Percentiles rank a stretch among this genome's conserved stretches.
Conservation (phyloP, 2,797 vertebrate species). For the Bradypodion ventrale region DNA sequence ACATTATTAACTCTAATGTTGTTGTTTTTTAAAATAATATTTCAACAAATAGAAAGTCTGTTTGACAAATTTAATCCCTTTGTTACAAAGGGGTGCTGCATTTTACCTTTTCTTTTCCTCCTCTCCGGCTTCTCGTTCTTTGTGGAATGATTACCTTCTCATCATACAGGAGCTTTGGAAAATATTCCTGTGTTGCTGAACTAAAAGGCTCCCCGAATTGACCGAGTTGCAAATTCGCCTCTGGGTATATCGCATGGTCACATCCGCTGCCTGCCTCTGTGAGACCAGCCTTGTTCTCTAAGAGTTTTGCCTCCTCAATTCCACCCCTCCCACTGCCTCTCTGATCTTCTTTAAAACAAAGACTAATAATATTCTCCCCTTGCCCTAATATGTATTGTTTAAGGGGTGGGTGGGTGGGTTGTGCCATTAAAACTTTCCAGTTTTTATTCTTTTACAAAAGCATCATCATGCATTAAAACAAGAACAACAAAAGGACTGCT, state of each 20-base stretch:
- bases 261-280: neutral
- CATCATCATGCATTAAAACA: neutral
- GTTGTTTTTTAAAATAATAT: too few species aligned
- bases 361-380: neutral
- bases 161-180: neutral
- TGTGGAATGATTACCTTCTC: neutral
- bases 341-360: slow-evolving; percentile 5
- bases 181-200: slow-evolving; percentile 42
- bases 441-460: neutral
- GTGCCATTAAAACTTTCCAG: neutral
- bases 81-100: neutral
- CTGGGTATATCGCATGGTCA: slow-evolving; percentile 28
- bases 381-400: neutral
- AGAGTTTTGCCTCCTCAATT: slow-evolving; percentile 20
- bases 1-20: neutral
- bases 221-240: slow-evolving; percentile 37
- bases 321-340: neutral
- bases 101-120: neutral
- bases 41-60: neutral
- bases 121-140: neutral
- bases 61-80: neutral
- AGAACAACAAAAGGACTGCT: neutral
- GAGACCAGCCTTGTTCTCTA: slow-evolving; percentile 6
- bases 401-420: too few species aligned
- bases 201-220: slow-evolving; percentile 23